These are phyloP conservation scores for Parotia lawesii DNA, from an alignment of 2,113 vertebrate genomes.

Conservation along the genomic window DNA sequence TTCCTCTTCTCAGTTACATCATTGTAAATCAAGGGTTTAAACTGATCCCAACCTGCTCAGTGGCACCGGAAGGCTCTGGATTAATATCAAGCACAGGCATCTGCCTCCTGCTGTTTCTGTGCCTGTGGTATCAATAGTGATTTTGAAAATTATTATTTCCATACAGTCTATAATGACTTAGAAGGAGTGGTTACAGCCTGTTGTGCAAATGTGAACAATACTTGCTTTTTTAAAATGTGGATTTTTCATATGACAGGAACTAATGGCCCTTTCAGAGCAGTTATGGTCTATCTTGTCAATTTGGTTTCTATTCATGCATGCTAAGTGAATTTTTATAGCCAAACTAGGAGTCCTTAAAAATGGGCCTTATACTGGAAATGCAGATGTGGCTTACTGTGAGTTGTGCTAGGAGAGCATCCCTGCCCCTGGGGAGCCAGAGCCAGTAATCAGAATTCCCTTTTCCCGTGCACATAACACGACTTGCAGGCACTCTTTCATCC, in stretches of 20 bases:
- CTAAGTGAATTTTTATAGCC: constrained; percentile 61
- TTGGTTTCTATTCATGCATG: constrained; percentile 40
- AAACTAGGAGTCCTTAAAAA: constrained; percentile 52
- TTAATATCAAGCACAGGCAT: neutral
- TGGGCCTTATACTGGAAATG: constrained; percentile 51
- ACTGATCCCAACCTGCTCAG: neutral
- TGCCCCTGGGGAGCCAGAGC: constrained; percentile 15
- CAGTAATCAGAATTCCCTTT: constrained; percentile 40
- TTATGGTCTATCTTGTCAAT: constrained; percentile 54
- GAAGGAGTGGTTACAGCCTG: constrained; percentile 21
- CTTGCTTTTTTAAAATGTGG: neutral
- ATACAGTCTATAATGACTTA: neutral
- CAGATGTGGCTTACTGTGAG: constrained; percentile 25
- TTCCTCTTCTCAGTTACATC: neutral
- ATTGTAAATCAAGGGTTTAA: neutral
- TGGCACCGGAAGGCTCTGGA: neutral
- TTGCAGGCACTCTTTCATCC: constrained; percentile 40
- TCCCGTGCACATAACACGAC: neutral
- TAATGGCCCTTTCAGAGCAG: constrained; percentile 53
- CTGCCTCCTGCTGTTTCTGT: constrained; percentile 1
- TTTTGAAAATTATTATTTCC: constrained; percentile 23
- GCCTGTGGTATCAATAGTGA: neutral
- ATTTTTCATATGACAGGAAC: constrained; percentile 18
- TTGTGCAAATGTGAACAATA: constrained; percentile 42
- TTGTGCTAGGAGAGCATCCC: constrained; percentile 10